phyloP scores from a whole-genome alignment of 1,140 invertebrate genomes.

The Eriosoma lanigerum region DNA sequence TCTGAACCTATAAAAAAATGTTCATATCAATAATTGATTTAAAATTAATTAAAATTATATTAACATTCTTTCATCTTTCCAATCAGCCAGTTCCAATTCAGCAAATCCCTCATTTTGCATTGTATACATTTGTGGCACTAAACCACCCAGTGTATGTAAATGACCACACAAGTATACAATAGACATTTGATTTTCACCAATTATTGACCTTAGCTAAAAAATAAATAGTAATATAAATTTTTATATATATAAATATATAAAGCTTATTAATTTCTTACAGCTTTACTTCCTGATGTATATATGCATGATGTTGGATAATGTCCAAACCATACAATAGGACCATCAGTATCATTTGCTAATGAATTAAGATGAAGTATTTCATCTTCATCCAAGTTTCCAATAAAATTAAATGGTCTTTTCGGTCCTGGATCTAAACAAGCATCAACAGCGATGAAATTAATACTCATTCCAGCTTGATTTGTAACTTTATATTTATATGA shows the following conservation, averaged over 20 bases:
- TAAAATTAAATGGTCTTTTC: conserved; percentile 88
- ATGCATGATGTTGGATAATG: conserved; percentile 84
- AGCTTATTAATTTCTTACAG: conserved; percentile 2
- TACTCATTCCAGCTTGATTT: conserved; percentile 56
- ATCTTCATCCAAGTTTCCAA: conserved; percentile 71
- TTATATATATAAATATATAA: not conserved
- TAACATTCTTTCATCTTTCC: conserved; percentile 89
- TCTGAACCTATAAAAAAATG: conserved; percentile 67
- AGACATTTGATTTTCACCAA: conserved; percentile 60
- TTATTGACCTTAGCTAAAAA: conserved; percentile 60
- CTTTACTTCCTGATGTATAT: conserved; percentile 24
- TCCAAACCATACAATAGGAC: conserved; percentile 71
- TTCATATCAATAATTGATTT: not conserved
- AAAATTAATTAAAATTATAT: conserved; percentile 52
- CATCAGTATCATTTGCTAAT: conserved; percentile 58
- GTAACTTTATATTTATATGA: conserved; percentile 76
- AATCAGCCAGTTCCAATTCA: conserved; percentile 89
- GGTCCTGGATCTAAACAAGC: conserved; percentile 85
- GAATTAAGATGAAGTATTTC: conserved; percentile 64
- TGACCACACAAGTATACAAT: conserved; percentile 89
- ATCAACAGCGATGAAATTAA: conserved; percentile 82
- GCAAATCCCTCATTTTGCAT: conserved; percentile 79
- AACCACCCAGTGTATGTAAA: conserved; percentile 78
- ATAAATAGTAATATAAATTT: conserved; percentile 30
- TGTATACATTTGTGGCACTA: conserved; percentile 84